These are phyloP conservation scores for Cepphus grylle DNA, from an alignment of 2,113 vertebrate genomes.

Conservation along the genomic window DNA sequence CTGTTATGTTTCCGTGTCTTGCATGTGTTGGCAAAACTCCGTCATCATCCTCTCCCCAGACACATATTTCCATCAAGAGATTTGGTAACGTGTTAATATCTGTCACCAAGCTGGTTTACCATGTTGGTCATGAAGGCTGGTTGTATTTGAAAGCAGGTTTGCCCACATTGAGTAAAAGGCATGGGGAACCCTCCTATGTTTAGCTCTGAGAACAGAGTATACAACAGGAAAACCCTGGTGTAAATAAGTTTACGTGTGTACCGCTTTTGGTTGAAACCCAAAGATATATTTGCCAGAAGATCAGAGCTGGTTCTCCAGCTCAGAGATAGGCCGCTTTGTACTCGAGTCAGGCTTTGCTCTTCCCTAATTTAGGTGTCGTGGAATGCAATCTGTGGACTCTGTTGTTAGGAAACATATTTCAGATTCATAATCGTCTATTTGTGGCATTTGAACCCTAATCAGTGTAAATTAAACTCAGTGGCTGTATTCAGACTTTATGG, in stretches of 20 bases:
- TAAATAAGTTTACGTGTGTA: accelerated
- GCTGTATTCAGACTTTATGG: not conserved
- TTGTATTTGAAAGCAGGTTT: not conserved
- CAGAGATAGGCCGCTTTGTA: not conserved
- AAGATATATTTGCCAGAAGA: not conserved
- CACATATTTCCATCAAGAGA: not conserved
- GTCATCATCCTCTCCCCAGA: not conserved
- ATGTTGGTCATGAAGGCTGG: accelerated
- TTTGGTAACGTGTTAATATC: not conserved
- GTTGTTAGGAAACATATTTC: not conserved
- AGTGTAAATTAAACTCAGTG: not conserved
- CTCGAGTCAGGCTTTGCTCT: not conserved
- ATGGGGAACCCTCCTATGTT: not conserved
- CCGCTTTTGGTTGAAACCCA: not conserved
- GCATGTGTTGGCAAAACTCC: not conserved
- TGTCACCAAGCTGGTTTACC: not conserved
- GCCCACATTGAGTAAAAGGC: not conserved
- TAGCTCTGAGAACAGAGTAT: not conserved
- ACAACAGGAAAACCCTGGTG: not conserved
- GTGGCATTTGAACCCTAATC: not conserved
- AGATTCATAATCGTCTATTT: not conserved
- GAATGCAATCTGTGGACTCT: not conserved
- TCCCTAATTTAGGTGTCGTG: not conserved
- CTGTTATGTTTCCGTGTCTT: not conserved
- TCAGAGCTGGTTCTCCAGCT: not conserved